Base-by-base conservation (phyloP, 2,888 invertebrate species). In the Scrobipalpa atriplicella region DNA sequence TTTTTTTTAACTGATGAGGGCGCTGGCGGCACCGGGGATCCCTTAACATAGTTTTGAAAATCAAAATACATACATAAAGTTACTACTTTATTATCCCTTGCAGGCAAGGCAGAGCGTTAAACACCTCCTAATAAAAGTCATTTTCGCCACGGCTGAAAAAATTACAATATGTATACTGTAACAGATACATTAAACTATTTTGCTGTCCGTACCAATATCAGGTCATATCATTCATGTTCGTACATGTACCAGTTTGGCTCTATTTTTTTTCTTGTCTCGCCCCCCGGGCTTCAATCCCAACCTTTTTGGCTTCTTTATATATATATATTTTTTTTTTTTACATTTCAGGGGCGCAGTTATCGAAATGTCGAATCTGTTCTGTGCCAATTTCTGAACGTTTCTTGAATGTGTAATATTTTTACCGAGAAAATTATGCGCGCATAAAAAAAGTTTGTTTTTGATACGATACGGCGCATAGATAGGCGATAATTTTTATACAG, bases 211-310 rank as follows among this genome's bases (percentile, higher is more conserved):
- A 65, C 68, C 5, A 62, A 16, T 65, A 62, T 67, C 76, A 74
- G 74, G 73, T 71, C 72, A 71, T 80, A 80, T 80, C 80, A 78
- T 78, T 79, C 77, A 78, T 75, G 78, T 73, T 73, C 73, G 29
- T 65, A 73, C 70, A 71, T 77, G 74, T 77, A 79, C 78, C 77
- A 75, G 77, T 74, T 75, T 75, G 73, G 70, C 67, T 71, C 36
- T 19, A n/a, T 56, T 36, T 36, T 56, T 56, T 56, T 56, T 5
- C 36, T 36, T 36, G 1, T 36, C 0, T 7, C 36, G 36, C 56
- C 29, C 21, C 21, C 29, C 36, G 36, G 29, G 19, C 11, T 56
- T 36, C 11, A 36, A 7, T 36, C 29, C 7, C 29, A 29, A 7
- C 13, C 19, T 69, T 68, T 69, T 68, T 67, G 71, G n/a, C n/a